Base-by-base conservation (phyloP, 1,140 invertebrate species). In the Lamellibrachia luymesi region DNA sequence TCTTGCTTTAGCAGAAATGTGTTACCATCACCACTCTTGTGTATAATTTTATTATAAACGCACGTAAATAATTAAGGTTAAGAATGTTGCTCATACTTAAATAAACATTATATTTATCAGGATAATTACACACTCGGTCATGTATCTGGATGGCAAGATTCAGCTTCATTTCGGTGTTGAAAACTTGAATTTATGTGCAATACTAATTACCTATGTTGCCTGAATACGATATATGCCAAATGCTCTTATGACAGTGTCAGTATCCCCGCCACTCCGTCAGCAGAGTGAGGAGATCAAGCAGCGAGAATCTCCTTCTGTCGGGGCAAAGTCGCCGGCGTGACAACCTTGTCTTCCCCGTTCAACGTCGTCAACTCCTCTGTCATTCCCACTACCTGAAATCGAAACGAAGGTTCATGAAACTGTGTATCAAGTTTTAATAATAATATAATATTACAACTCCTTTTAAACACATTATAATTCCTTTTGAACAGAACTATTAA, bases 281-380 rank as follows among this genome's bases (percentile, higher is more conserved):
- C 64, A 4, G 64, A 80, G 25, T 22, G 64, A 56, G 13, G 13
- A 17, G 64, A 10, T 80, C 64, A 80, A 17, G 17, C 13, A 80
- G 64, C 17, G 91, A 91, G 51, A 50, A 91, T 91, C 51, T 91
- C 91, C 91, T 91, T 91, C 91, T 91, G 91, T 51, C 91, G 38
- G 49, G 38, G 2, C 91, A 91, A 91, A 2, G 6, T 25, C 13
- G 91, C 91, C 51, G 91, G 91, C 49, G 49, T 51, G 7, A 91
- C 25, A 10, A 13, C 5, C 49, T 27, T n/a, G 10, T 10, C 49
- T 27, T 17, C 91, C 8, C 17, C 49, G 17, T 25, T 91, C 91
- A 91, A 10, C 2, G 6, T 27, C 17, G 49, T 91, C 91, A 91
- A 51, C 91, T 91, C 91, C 17, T 91, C 91, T 13, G 91, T 2